Evolutionary conservation across 2,113 vertebrate genomes (phyloP).

Genomic region (Centrocercus urophasianus): DNA sequence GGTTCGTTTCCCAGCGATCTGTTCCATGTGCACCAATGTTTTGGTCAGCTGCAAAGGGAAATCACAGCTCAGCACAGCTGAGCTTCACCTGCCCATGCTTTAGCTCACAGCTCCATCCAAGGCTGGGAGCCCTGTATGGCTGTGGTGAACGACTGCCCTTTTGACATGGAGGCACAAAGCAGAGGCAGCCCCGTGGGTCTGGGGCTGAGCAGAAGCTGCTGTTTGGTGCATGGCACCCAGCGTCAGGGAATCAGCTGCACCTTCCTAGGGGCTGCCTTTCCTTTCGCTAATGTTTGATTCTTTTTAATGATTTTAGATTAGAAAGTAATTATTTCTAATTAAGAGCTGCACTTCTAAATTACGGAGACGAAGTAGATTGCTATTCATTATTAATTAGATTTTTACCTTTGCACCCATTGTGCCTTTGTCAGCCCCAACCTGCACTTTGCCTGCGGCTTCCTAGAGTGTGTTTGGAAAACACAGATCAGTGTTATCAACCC

Average conservation of each 20-base stretch:
- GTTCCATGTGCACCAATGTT: rapidly evolving
- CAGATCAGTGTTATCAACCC: not conserved
- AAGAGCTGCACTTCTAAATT: conserved; percentile 52
- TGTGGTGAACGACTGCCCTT: not conserved
- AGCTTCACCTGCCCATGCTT: not conserved
- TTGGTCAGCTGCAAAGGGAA: rapidly evolving
- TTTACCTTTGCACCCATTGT: conserved; percentile 40
- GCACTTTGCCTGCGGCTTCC: not conserved
- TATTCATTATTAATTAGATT: conserved; percentile 54
- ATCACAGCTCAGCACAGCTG: not conserved
- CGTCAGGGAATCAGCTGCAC: not conserved
- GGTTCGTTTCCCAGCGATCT: not conserved
- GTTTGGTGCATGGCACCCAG: not conserved
- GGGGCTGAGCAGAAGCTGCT: rapidly evolving
- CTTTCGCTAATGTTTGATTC: conserved; percentile 32
- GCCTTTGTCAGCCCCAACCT: conserved; percentile 5
- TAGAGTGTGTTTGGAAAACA: not conserved
- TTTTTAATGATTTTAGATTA: conserved; percentile 63
- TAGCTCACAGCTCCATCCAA: not conserved
- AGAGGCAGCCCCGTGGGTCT: not conserved
- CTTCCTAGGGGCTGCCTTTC: conserved; percentile 19
- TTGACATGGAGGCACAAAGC: not conserved
- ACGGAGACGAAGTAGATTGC: conserved; percentile 16
- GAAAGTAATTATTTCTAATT: conserved; percentile 64
- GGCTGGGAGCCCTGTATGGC: not conserved